These are phyloP conservation scores for Dicaeum eximium DNA, from an alignment of 2,113 vertebrate genomes.

Conservation along the genomic window DNA sequence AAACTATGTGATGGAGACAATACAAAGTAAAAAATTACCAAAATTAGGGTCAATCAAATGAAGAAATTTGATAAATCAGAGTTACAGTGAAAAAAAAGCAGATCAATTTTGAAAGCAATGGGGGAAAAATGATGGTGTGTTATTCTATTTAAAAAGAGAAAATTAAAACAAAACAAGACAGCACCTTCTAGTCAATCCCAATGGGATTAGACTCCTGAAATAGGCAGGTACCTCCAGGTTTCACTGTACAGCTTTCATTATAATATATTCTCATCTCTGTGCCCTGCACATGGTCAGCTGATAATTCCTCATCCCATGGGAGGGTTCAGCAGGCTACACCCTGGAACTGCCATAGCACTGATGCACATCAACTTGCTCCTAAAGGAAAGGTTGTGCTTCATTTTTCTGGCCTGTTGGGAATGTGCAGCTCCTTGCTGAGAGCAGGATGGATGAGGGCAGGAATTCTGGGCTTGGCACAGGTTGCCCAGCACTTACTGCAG, in stretches of 20 bases:
- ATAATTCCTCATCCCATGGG: neutral
- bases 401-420: neutral
- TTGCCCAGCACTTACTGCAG: neutral
- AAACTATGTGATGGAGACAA: neutral
- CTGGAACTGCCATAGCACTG: neutral
- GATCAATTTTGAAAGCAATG: neutral
- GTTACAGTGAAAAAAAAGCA: neutral
- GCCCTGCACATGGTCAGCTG: neutral
- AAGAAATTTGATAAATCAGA: neutral
- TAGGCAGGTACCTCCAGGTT: neutral
- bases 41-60: neutral
- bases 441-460: neutral
- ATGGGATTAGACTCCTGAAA: neutral
- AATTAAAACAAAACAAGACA: neutral
- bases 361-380: neutral
- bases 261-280: neutral
- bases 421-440: neutral
- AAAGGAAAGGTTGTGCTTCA: neutral
- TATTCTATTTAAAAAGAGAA: neutral
- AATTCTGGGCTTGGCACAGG: neutral
- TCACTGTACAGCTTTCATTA: neutral
- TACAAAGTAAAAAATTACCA: neutral
- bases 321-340: neutral
- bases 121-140: neutral
- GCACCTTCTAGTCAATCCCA: neutral